Conservation (phyloP, 2,113 vertebrate species). For the Tichodroma muraria region DNA sequence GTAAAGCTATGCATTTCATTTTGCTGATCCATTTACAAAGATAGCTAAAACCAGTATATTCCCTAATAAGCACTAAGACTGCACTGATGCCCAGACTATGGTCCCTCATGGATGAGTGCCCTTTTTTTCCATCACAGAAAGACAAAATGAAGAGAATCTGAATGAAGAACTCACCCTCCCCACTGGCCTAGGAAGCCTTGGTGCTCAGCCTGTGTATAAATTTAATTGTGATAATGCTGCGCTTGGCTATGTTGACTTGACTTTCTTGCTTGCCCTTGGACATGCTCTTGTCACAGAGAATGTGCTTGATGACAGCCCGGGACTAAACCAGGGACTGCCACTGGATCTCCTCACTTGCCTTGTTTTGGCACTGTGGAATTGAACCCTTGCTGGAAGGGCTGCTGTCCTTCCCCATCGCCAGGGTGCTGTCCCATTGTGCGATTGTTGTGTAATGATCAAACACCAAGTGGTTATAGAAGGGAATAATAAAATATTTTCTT, state of each 20-base stretch:
- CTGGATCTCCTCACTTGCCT: neutral
- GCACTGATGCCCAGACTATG: neutral
- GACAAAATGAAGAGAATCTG: neutral
- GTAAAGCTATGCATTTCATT: neutral
- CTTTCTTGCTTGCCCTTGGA: neutral
- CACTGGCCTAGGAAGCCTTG: neutral
- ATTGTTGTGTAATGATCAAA: neutral
- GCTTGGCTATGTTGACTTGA: neutral
- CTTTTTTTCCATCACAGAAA: neutral
- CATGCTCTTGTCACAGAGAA: neutral
- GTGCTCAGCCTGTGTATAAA: neutral
- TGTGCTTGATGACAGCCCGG: accelerated
- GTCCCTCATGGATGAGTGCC: neutral
- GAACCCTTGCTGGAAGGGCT: neutral
- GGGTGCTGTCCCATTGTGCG: neutral
- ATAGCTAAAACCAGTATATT: neutral
- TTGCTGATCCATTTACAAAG: neutral
- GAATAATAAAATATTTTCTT: neutral
- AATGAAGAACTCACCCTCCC: accelerated
- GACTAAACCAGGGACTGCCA: neutral
- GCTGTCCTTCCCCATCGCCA: neutral
- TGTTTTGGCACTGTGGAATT: neutral
- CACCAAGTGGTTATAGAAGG: neutral
- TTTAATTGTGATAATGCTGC: neutral
- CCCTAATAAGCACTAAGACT: neutral